Base-by-base conservation (phyloP, 2,797 vertebrate species). In the Diceros bicornis region DNA sequence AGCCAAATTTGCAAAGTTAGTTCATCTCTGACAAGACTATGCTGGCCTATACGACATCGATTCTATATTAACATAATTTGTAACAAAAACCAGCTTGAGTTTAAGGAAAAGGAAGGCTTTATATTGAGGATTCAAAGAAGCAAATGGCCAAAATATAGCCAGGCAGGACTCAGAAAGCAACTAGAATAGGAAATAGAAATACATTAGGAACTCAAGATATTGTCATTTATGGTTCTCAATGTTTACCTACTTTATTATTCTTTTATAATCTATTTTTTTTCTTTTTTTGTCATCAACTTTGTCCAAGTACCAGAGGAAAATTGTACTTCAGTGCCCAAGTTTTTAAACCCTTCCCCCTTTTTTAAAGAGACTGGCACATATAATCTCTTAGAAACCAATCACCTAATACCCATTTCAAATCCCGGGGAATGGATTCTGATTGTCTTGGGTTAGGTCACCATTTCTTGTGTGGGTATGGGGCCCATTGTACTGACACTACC, bases 111-210 rank as follows among this genome's bases (percentile, higher is more conserved):
- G 13, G 2, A 69, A 62, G 7, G 1, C 25, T 41, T 91, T 57
- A 77, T 71, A 86, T 71, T 89, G 62, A 89, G 10, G 4, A 91
- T 79, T 84, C 29, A 72, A 91, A 84, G n/a, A 77, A 4, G 2
- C 8, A 82, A 41, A 83, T 37, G 14, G 1, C 2, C 20, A 64
- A 93, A 52, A 75, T 55, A 47, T 37, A 85, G 7, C 4, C 32
- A 96, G 21, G 9, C 32, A 95, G 21, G 9, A 23, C 1, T 61
- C n/a, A n/a, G 44, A 37, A 55, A 93, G 27, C 10, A 78, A 17
- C 23, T 81, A 75, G 4, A 91, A 66, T 83, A 81, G 7, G 27
- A 94, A 61, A 88, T n/a, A 78, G 7, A 84, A 69, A 68, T 64
- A 62, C 0, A 59, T 62, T 74, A 78, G 11, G 11, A 74, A 59